Conservation (phyloP, 2,888 invertebrate species). For the Watsonalla cultraria region DNA sequence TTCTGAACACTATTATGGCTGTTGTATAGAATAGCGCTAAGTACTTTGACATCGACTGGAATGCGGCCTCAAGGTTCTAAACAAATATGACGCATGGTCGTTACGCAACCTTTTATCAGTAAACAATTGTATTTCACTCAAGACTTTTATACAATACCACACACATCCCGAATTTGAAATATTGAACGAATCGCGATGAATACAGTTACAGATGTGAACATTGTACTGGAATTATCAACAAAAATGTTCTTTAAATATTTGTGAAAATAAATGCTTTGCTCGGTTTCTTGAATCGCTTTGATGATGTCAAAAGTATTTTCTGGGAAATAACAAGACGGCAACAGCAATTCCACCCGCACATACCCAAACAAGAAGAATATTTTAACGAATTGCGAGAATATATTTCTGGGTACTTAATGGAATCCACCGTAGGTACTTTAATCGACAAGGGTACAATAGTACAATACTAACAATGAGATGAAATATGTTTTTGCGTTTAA, state of each 20-base stretch:
- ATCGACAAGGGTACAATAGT: no score
- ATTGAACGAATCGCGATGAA: no score
- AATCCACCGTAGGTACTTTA: no score
- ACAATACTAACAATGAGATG: no score
- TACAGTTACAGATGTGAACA: background rate
- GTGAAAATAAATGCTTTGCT: background rate
- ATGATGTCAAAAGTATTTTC: background rate
- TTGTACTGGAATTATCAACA: background rate
- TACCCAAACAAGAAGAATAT: background rate
- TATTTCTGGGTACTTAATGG: background rate
- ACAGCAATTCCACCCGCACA: background rate
- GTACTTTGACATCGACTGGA: conserved; percentile 68
- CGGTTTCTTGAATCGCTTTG: background rate
- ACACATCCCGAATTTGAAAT: background rate
- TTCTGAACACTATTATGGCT: conserved; percentile 15
- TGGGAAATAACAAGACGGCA: background rate
- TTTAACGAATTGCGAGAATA: background rate
- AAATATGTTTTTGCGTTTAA: no score
- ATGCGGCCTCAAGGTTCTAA: conserved; percentile 60
- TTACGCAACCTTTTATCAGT: conserved; percentile 45
- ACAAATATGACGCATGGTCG: conserved; percentile 41
- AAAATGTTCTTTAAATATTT: background rate
- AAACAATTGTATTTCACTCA: conserved; percentile 40
- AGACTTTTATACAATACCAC: background rate
- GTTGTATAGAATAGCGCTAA: conserved; percentile 35